A percentile compares a stretch with the other conserved stretches of the same genome.
These are phyloP conservation scores for Parelbella ahira DNA, from an alignment of 2,888 invertebrate genomes.

Conservation along the genomic window DNA sequence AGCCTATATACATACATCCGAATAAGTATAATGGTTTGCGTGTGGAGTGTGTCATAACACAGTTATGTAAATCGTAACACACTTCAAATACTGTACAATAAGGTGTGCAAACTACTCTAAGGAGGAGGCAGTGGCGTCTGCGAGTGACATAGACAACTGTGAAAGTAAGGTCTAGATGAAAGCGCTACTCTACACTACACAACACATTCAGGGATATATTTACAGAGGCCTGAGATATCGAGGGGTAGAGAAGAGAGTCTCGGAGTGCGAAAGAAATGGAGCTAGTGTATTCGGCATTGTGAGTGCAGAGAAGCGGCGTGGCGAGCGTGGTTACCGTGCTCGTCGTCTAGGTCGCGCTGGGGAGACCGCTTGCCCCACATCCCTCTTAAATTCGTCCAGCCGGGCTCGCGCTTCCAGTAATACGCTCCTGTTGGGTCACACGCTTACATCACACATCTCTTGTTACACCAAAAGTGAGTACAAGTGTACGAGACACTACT, in stretches of 20 bases:
- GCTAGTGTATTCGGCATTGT: slow-evolving; percentile 26
- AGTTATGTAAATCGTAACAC: not conserved
- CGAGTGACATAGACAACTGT: slow-evolving; percentile 13
- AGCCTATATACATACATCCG: too few relatives aligned
- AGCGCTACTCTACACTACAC: slow-evolving; percentile 23
- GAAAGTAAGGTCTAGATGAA: slow-evolving; percentile 16
- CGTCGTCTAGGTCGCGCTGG: slow-evolving; percentile 53
- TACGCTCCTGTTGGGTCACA: slow-evolving; percentile 77
- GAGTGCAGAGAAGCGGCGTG: slow-evolving; percentile 26
- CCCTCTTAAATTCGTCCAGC: slow-evolving; percentile 89
- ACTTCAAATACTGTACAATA: not conserved
- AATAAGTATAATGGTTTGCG: too few relatives aligned
- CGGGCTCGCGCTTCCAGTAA: slow-evolving; percentile 89
- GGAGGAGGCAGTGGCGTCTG: slow-evolving; percentile 6
- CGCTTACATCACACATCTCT: slow-evolving; percentile 7
- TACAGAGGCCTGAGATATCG: slow-evolving; percentile 14
- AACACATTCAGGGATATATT: slow-evolving; percentile 12
- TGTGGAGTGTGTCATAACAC: too few relatives aligned
- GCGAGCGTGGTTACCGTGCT: slow-evolving; percentile 53
- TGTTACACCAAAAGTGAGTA: slow-evolving; percentile 1
- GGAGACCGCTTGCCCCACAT: slow-evolving; percentile 87
- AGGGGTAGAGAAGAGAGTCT: slow-evolving; percentile 16
- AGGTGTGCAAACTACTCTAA: slow-evolving; percentile 19
- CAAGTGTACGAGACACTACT: too few relatives aligned
- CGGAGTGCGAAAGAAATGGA: slow-evolving; percentile 23